A percentile compares a stretch with the other conserved stretches of the same genome.
These are phyloP conservation scores for Apis dorsata DNA, from an alignment of 1,140 invertebrate genomes.

Conservation along the genomic window DNA sequence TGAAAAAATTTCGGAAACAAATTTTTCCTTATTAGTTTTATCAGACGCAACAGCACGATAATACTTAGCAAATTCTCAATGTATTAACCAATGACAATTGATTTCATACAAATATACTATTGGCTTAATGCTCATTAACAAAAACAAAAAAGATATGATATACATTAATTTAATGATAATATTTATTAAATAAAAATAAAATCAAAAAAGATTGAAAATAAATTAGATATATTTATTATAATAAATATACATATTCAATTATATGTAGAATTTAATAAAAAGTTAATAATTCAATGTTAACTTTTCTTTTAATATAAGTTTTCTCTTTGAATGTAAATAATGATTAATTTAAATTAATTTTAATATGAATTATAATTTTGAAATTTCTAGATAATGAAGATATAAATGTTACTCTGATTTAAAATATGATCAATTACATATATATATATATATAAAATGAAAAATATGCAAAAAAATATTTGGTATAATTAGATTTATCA, in stretches of 20 bases:
- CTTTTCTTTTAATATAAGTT: no score
- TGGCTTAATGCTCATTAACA: not conserved
- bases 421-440: not conserved
- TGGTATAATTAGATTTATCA: not conserved
- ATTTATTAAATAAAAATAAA: not conserved
- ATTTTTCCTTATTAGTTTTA: not conserved
- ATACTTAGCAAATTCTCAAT: not conserved
- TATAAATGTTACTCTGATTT: not conserved
- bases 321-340: no score
- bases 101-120: not conserved
- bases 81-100: not conserved
- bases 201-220: not conserved
- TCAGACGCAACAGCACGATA: not conserved
- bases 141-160: not conserved
- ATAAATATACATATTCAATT: not conserved
- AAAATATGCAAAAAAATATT: slow-evolving; percentile 5
- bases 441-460: not conserved
- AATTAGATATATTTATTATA: not conserved
- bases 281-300: no score
- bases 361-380: no score
- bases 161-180: not conserved
- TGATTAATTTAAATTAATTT: no score
- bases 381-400: not conserved
- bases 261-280: no score
- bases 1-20: not conserved